A percentile compares a stretch with the other conserved stretches of the same genome.
These are phyloP conservation scores for Microchirus variegatus DNA, from an alignment of 2,797 vertebrate species.

Conservation along the genomic window DNA sequence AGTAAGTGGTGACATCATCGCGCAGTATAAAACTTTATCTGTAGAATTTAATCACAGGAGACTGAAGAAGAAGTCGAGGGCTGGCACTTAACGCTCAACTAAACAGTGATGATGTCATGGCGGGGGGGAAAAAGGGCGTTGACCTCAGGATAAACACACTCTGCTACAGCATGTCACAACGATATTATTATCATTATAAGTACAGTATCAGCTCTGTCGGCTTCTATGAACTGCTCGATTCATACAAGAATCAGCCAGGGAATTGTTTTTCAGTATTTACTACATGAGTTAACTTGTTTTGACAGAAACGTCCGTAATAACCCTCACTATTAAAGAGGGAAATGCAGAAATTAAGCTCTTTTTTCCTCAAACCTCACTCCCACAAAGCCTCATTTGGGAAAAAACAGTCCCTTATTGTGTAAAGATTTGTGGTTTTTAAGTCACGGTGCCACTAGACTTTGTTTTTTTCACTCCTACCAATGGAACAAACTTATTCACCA, in stretches of 20 bases:
- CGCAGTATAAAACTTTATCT: conserved; percentile 62
- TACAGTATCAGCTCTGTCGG: conserved; percentile 28
- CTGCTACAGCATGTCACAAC: not conserved
- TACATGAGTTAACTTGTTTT: conserved; percentile 47
- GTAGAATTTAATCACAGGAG: conserved; percentile 19
- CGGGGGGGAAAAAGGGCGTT: conserved; percentile 22
- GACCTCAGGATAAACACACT: conserved; percentile 41
- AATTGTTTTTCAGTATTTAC: conserved; percentile 39
- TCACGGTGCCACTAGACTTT: conserved; percentile 6
- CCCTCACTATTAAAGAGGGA: conserved; percentile 18
- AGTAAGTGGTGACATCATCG: conserved; percentile 62
- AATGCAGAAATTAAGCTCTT: conserved; percentile 31
- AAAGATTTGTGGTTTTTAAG: conserved; percentile 48
- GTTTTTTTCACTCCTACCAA: no score
- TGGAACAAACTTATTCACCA: no score
- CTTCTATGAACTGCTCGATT: conserved; percentile 21
- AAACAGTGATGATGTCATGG: conserved; percentile 56
- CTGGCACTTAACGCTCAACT: conserved; percentile 15
- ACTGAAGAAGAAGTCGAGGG: not conserved
- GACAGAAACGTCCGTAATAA: conserved; percentile 52
- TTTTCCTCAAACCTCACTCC: conserved; percentile 19
- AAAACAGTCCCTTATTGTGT: conserved; percentile 22
- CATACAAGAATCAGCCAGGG: conserved; percentile 7
- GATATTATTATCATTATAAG: conserved; percentile 12
- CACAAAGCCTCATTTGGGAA: conserved; percentile 37